These are phyloP conservation scores for Exocentrus adspersus DNA, from an alignment of 2,888 invertebrate genomes.

Conservation along the genomic window DNA sequence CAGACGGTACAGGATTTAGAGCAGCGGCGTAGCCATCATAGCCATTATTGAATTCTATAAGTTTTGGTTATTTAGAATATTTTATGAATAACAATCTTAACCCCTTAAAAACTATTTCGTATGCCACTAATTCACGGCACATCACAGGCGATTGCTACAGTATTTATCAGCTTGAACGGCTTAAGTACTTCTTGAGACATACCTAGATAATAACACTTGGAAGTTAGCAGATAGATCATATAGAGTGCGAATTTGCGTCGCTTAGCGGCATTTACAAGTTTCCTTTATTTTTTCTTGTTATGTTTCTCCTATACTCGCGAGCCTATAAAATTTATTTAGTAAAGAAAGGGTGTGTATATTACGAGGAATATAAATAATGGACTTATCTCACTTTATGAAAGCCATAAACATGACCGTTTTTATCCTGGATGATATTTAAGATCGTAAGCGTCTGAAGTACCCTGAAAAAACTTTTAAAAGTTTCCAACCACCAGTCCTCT, in stretches of 20 bases:
- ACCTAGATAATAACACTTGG: not conserved
- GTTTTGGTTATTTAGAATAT: too few relatives aligned
- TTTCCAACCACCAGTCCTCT: not conserved
- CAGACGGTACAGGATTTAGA: not conserved
- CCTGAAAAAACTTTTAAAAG: not conserved
- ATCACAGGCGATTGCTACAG: slow-evolving; percentile 16
- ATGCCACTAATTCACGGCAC: not conserved
- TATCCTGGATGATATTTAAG: not conserved
- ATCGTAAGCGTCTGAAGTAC: not conserved
- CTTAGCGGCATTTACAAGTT: not conserved
- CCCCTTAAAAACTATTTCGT: too few relatives aligned
- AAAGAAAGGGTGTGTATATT: not conserved
- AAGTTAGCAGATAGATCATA: not conserved
- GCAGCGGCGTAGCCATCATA: too few relatives aligned
- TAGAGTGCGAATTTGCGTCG: not conserved
- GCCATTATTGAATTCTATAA: too few relatives aligned
- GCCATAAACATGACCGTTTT: not conserved
- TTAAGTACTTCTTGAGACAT: not conserved
- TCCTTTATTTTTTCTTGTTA: not conserved
- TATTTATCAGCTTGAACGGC: slow-evolving; percentile 5
- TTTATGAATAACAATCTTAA: too few relatives aligned
- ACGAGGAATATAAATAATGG: not conserved
- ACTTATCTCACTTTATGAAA: not conserved
- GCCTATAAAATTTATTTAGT: not conserved
- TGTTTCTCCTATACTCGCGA: not conserved